Evolutionary conservation across 2,888 invertebrate genomes (phyloP), one percentile per base, ranked within the genome.

Genomic region (Himalopsyche japonica): DNA sequence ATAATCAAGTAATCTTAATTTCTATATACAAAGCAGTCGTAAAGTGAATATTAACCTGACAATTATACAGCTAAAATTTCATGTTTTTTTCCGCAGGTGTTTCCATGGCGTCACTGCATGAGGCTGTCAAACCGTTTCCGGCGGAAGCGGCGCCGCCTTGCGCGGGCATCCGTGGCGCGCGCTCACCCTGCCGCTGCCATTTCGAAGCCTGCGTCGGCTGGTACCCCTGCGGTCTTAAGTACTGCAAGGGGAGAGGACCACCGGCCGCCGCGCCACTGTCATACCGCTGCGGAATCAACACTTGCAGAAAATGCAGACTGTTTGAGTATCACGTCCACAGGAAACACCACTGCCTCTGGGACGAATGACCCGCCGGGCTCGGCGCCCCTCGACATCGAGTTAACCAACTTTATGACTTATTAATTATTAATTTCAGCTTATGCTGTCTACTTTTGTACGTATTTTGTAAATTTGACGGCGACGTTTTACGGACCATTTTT

Each of bases 211-310:
- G 98, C 90, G 95, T 98, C 81, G 97, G 97, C 82, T 98, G 98
- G 98, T 98, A 98, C 91, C 98, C 98, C 0, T 98, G 98, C 90
- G 98, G 97, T 30, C 93, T 98, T 76, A 98, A 98, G 89, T 98
- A 98, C 91, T 98, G 98, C 91, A 97, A 97, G 89, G 96, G 96
- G 76, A 96, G 96, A 90, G 94, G 94, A 91, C 92, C 12, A 64
- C 85, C 87, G 70, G 88, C 88, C 84, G 86, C 86, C 30, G 87
- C 80, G 86, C 87, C 84, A 82, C 89, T 95, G 91, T 93, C 94
- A 93, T 98, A 98, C 92, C 94, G 98, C 81, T 98, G 98, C 90
- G 98, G 98, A 87, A 98, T 98, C 89, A 98, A 98, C 91, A 98
- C 98, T 0, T 98, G 98, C 90, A 95, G 96, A 88, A 95, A 97